Evolutionary conservation across 2,113 vertebrate genomes (phyloP).

Genomic region (Paratilapia polleni): DNA sequence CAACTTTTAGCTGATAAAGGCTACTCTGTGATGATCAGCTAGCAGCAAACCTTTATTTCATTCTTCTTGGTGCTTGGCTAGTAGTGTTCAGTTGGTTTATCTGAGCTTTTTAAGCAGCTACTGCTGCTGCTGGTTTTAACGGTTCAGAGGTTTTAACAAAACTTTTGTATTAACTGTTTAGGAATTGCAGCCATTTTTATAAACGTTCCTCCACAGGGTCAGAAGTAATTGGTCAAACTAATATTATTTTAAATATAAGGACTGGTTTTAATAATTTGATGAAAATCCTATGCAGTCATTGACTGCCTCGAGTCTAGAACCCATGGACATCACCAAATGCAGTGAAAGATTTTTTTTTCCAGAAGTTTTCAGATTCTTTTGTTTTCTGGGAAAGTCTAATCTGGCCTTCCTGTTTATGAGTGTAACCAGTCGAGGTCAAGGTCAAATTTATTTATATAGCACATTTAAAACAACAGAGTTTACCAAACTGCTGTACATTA

Average conservation of each 20-base stretch:
- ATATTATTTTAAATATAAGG: background rate
- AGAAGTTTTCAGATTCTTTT: background rate
- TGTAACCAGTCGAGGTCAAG: no score
- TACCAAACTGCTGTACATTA: no score
- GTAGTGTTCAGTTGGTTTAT: no score
- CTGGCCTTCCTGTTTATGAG: no score
- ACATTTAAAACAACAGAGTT: no score
- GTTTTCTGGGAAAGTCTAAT: background rate
- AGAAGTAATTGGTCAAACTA: background rate
- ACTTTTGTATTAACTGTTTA: background rate
- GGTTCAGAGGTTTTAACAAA: background rate
- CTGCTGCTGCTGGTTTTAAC: no score
- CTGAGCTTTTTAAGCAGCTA: no score
- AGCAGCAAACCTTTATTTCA: no score
- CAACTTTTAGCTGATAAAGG: no score
- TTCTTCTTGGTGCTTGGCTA: no score
- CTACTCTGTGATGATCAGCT: no score
- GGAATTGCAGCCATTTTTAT: background rate
- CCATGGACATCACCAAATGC: background rate
- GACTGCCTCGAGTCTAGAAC: background rate
- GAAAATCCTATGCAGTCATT: background rate
- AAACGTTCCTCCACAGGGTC: background rate
- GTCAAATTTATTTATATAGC: no score
- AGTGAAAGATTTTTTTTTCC: background rate
- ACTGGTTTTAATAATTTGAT: fast-evolving